A percentile compares a stretch with the other conserved stretches of the same genome.
Conservation (phyloP, 2,888 invertebrate species). For the Limnephilus auricula region DNA sequence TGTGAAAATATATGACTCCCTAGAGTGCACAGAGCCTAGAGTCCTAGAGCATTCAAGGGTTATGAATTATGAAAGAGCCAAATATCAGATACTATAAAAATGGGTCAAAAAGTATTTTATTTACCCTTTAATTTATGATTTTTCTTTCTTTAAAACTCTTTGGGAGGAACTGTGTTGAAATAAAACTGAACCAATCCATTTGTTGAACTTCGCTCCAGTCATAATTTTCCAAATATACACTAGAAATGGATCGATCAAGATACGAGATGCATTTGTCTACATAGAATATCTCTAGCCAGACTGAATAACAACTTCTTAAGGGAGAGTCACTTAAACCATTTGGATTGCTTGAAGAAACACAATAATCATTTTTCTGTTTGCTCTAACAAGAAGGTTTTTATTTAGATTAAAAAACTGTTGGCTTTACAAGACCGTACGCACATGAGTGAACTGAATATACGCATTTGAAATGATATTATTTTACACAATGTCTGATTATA, state of each 20-base stretch:
- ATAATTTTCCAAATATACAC: background rate
- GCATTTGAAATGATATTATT: too few species aligned
- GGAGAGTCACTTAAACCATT: background rate
- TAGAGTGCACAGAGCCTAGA: background rate
- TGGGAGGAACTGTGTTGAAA: background rate
- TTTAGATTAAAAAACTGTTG: background rate
- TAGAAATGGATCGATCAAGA: background rate
- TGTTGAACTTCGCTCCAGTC: background rate
- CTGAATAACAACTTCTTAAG: background rate
- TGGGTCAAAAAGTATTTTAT: background rate
- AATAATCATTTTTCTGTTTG: background rate
- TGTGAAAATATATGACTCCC: background rate
- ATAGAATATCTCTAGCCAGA: slow-evolving; percentile 3
- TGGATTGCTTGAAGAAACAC: background rate
- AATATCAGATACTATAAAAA: too few species aligned
- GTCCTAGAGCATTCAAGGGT: too few species aligned
- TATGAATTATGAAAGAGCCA: too few species aligned
- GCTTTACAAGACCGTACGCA: background rate
- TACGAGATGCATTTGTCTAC: background rate
- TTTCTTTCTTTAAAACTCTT: background rate
- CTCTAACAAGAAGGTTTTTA: background rate
- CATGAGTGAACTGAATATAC: too few species aligned
- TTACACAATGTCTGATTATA: too few species aligned
- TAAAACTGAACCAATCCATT: background rate
- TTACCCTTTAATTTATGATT: background rate